phyloP scores from a whole-genome alignment of 1,140 invertebrate species.

The Drosophila kohkoa region DNA sequence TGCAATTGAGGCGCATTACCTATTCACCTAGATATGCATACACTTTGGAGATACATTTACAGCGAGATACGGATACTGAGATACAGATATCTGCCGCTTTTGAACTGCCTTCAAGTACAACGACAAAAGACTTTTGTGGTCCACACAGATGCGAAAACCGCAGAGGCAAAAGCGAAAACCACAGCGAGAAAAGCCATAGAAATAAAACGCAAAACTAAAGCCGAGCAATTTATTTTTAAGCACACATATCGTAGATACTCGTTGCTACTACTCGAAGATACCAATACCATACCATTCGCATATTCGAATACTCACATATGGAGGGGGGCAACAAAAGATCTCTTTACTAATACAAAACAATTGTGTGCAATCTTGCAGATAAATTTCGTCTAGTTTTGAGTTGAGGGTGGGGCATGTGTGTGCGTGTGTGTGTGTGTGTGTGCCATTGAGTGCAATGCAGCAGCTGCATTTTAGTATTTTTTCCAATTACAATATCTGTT shows the following conservation, averaged over 20 bases:
- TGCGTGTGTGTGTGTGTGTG: no score
- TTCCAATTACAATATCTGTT: constrained; percentile 81
- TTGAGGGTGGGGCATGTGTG: not conserved
- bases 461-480: constrained; percentile 71
- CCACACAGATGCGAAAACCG: constrained; percentile 33
- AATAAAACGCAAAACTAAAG: constrained; percentile 74
- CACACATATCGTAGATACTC: constrained; percentile 60
- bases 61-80: constrained; percentile 8
- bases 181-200: constrained; percentile 63
- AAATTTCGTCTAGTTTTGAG: constrained; percentile 51
- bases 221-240: constrained; percentile 79
- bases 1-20: constrained; percentile 77
- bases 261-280: constrained; percentile 5
- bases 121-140: constrained; percentile 47
- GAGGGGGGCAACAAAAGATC: constrained; percentile 20
- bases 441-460: constrained; percentile 22
- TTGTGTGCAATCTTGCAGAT: constrained; percentile 80
- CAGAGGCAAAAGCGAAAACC: constrained; percentile 38
- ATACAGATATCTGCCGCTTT: constrained; percentile 31
- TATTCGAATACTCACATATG: constrained; percentile 5
- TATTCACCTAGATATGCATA: constrained; percentile 68
- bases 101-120: constrained; percentile 40
- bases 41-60: constrained; percentile 44
- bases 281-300: not conserved
- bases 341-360: constrained; percentile 74